A percentile compares a stretch with the other conserved stretches of the same genome.
Evolutionary conservation across 2,797 vertebrate genomes (phyloP).

Genomic region (Hyperoplus lanceolatus): DNA sequence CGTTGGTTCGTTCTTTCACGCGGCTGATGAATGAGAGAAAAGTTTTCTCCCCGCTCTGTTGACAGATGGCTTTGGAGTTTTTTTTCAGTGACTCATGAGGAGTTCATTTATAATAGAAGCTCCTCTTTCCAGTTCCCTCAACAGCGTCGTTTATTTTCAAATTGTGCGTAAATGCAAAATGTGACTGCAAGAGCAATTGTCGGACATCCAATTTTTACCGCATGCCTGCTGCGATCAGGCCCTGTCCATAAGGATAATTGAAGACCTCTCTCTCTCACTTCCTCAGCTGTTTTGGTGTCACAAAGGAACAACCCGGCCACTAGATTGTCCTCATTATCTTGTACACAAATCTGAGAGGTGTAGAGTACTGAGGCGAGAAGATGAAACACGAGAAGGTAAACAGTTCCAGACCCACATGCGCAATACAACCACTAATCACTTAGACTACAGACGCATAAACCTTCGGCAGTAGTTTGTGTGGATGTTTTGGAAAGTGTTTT

Average conservation of each 20-base stretch:
- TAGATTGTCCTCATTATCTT: conserved; percentile 25
- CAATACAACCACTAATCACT: conserved; percentile 6
- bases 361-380: neutral
- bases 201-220: conserved; percentile 41
- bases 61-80: conserved; percentile 79
- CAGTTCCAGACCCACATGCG: neutral
- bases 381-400: neutral
- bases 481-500: neutral
- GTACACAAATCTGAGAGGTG: neutral
- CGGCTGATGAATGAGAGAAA: conserved; percentile 74
- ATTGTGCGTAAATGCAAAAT: conserved; percentile 61
- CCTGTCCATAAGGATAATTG: conserved; percentile 23
- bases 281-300: conserved; percentile 25
- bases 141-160: conserved; percentile 69
- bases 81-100: conserved; percentile 54
- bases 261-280: conserved; percentile 18
- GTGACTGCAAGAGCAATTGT: conserved; percentile 48
- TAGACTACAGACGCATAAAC: neutral
- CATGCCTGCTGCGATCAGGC: conserved; percentile 29
- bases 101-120: conserved; percentile 75
- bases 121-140: conserved; percentile 65
- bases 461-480: neutral
- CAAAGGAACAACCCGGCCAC: conserved; percentile 3
- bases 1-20: conserved; percentile 6
- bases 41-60: conserved; percentile 63